Evolutionary conservation across 2,113 vertebrate genomes (phyloP).

Genomic region (Ardeotis arabs): DNA sequence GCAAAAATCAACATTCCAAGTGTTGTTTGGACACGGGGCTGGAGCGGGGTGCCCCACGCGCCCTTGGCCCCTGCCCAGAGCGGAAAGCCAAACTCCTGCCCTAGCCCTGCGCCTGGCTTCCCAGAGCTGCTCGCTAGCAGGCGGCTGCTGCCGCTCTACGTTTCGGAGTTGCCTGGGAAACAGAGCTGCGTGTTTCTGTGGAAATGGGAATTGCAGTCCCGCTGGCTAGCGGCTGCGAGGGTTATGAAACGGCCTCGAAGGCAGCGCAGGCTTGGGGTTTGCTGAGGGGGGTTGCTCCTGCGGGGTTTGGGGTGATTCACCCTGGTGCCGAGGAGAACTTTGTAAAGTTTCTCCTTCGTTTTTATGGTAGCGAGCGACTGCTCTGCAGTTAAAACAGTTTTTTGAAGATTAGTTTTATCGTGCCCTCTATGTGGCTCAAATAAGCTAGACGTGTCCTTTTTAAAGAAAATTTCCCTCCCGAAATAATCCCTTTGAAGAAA

Average conservation of each 20-base stretch:
- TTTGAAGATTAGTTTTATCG: neutral
- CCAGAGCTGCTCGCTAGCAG: neutral
- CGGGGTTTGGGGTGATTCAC: neutral
- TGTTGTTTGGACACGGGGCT: neutral
- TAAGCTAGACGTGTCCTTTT: accelerated
- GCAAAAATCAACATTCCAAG: neutral
- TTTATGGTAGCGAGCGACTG: neutral
- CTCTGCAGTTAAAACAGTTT: neutral
- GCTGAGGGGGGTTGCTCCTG: neutral
- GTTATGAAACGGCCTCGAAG: neutral
- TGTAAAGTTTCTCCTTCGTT: neutral
- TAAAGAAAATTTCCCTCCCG: neutral
- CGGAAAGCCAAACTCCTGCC: neutral
- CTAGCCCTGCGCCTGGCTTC: neutral
- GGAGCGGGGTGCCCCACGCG: neutral
- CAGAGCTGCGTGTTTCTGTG: neutral
- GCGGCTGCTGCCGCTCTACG: accelerated
- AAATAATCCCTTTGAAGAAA: neutral
- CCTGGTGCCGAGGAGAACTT: too few species aligned
- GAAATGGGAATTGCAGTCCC: neutral
- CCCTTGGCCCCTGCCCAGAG: neutral
- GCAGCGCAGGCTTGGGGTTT: too few species aligned
- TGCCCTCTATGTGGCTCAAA: neutral
- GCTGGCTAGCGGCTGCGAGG: neutral
- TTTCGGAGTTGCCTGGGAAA: neutral